Percentiles rank a stretch among this genome's conserved stretches.
Evolutionary conservation across 2,888 invertebrate genomes (phyloP).

Genomic region (Cyclophora albipunctata): DNA sequence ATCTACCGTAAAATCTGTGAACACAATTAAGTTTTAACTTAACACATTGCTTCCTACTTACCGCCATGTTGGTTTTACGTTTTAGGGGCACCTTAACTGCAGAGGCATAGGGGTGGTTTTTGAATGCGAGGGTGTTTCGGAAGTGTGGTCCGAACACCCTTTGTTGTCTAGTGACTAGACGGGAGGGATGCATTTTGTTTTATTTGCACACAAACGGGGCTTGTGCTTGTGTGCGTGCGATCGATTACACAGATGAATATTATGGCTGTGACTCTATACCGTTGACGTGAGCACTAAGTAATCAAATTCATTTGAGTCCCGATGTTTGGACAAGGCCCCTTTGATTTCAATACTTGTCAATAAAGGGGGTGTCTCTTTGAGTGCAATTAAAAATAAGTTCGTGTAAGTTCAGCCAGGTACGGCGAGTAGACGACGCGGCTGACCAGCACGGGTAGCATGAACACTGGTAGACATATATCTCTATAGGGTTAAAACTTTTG

Average conservation of each 20-base stretch:
- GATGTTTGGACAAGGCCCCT: too few species aligned
- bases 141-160: slow-evolving; percentile 48
- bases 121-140: slow-evolving; percentile 10
- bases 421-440: too few species aligned
- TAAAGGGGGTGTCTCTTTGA: too few species aligned
- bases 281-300: too few species aligned
- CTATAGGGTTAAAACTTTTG: too few species aligned
- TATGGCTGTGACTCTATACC: slow-evolving; percentile 16
- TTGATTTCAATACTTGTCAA: too few species aligned
- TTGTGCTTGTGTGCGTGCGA: slow-evolving; percentile 30
- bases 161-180: slow-evolving; percentile 71
- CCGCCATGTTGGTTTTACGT: slow-evolving; percentile 15
- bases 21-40: slow-evolving; percentile 65
- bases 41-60: slow-evolving; percentile 58
- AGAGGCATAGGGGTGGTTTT: slow-evolving; percentile 24
- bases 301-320: too few species aligned
- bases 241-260: slow-evolving; percentile 28
- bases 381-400: too few species aligned
- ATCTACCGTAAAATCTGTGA: slow-evolving; percentile 60
- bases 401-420: too few species aligned
- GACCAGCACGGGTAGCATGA: too few species aligned
- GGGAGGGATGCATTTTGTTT: slow-evolving; percentile 59
- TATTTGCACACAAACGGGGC: slow-evolving; percentile 49
- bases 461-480: too few species aligned
- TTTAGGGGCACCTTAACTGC: slow-evolving; percentile 11